Conservation (phyloP, 2,888 invertebrate species). For the Hypolimnas misippus region DNA sequence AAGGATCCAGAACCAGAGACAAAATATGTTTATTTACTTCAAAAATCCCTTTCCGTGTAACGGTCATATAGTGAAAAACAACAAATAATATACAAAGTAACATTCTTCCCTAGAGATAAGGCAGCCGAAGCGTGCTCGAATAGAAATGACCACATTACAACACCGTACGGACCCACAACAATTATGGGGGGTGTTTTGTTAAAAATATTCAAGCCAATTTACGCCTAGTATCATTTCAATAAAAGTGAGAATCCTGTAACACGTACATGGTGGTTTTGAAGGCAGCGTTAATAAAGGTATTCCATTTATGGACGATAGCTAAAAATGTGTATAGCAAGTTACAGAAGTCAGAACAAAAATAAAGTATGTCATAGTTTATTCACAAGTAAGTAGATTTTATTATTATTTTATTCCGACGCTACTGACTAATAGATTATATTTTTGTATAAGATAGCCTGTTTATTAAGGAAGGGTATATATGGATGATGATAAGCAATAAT, state of each 20-base stretch:
- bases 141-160: conserved; percentile 39
- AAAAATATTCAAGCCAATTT: conserved; percentile 20
- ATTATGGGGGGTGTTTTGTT: conserved; percentile 27
- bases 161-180: conserved; percentile 33
- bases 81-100: conserved; percentile 42
- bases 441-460: too few species aligned
- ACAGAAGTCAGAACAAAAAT: conserved; percentile 2
- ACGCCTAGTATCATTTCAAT: neutral
- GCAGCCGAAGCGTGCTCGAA: conserved; percentile 34
- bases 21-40: conserved; percentile 19
- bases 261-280: conserved; percentile 3
- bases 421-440: too few species aligned
- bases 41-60: conserved; percentile 34
- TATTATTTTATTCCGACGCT: too few species aligned
- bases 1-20: neutral
- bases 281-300: conserved; percentile 34
- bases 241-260: conserved; percentile 11
- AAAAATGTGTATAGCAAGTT: conserved; percentile 3
- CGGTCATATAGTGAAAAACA: conserved; percentile 39
- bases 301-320: conserved; percentile 26
- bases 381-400: too few species aligned
- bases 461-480: too few species aligned
- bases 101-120: conserved; percentile 35
- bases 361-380: too few species aligned
- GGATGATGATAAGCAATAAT: too few species aligned